phyloP scores from a whole-genome alignment of 2,113 vertebrate species.

The Pangasianodon gigas region DNA sequence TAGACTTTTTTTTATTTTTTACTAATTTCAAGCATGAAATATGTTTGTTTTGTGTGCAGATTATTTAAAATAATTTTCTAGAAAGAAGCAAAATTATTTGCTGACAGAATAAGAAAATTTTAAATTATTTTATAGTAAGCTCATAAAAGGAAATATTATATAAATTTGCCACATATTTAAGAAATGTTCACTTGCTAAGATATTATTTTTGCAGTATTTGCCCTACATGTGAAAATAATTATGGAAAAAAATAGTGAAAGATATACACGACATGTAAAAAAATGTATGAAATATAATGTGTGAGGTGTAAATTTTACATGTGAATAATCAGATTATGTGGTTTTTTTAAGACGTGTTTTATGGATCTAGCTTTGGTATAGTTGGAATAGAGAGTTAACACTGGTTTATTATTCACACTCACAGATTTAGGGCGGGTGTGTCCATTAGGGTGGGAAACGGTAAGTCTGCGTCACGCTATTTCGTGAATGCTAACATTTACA shows the following conservation, averaged over 20 bases:
- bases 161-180: neutral
- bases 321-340: neutral
- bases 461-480: constrained; percentile 10
- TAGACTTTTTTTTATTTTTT: too few relatives aligned
- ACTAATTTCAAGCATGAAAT: neutral
- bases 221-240: neutral
- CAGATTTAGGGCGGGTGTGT: neutral
- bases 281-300: neutral
- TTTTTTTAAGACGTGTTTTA: neutral
- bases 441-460: too few relatives aligned
- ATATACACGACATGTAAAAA: neutral
- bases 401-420: neutral
- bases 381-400: neutral
- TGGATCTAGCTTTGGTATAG: neutral
- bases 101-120: neutral
- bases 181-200: neutral
- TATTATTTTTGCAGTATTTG: neutral
- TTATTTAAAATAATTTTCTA: neutral
- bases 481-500: neutral
- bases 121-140: neutral
- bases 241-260: neutral
- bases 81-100: neutral
- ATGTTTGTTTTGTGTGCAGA: neutral
- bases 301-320: neutral
- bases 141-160: neutral